Conservation (phyloP, 2,113 vertebrate genomes). For the Archilochus colubris region DNA sequence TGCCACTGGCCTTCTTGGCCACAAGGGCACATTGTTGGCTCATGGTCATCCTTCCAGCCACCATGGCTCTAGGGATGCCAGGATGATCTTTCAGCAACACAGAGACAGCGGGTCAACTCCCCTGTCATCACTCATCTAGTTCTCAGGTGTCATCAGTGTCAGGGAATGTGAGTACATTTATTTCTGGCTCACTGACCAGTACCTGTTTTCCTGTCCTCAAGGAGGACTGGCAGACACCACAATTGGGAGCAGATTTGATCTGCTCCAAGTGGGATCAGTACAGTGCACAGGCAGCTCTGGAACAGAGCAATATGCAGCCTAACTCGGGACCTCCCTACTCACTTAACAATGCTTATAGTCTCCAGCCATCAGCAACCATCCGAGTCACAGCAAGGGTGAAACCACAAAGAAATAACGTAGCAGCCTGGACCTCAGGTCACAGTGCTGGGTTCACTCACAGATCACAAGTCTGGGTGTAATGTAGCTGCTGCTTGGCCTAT, state of each 20-base stretch:
- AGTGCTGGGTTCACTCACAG: rapidly evolving
- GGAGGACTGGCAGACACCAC: not conserved
- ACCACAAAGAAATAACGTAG: not conserved
- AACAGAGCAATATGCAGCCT: not conserved
- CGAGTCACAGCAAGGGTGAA: not conserved
- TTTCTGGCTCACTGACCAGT: not conserved
- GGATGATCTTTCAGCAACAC: not conserved
- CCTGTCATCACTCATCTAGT: not conserved
- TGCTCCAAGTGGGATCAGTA: not conserved
- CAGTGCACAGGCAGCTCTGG: rapidly evolving
- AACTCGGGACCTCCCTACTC: not conserved
- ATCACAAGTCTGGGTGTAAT: not conserved
- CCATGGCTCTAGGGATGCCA: not conserved
- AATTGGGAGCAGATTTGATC: not conserved
- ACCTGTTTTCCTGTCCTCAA: not conserved
- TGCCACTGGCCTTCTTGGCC: too few species aligned
- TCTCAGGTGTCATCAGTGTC: not conserved
- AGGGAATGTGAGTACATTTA: not conserved
- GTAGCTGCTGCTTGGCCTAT: not conserved
- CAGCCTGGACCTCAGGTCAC: not conserved
- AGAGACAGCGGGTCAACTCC: not conserved
- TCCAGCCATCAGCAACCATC: not conserved
- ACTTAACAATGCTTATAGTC: not conserved
- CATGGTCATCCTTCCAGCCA: too few species aligned
- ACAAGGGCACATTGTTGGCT: too few species aligned